These are phyloP conservation scores for Alethe castanea DNA, from an alignment of 2,113 vertebrate genomes.

Conservation along the genomic window DNA sequence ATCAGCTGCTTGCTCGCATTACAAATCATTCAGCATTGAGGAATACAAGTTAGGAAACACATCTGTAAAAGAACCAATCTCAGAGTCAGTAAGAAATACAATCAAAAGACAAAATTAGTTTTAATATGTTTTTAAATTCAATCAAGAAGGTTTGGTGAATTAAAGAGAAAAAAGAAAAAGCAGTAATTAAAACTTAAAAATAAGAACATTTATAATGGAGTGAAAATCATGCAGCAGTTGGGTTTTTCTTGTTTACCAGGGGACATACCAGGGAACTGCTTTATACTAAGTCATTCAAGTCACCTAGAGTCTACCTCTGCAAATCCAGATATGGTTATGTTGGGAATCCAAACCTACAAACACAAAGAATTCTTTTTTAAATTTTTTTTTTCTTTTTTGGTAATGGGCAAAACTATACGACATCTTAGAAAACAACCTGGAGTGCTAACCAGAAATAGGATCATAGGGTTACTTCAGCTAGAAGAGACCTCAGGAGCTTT, in stretches of 20 bases:
- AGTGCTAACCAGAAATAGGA: neutral
- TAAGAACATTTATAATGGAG: neutral
- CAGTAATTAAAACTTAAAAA: neutral
- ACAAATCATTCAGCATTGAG: neutral
- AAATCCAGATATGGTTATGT: neutral
- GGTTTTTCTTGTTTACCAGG: neutral
- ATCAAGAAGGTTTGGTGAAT: neutral
- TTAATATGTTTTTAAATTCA: neutral
- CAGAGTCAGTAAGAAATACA: neutral
- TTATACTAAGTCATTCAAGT: neutral
- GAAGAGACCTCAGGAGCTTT: neutral
- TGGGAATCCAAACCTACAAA: neutral
- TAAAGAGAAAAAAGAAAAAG: neutral
- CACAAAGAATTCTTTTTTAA: neutral
- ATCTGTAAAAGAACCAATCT: neutral
- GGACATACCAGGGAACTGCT: neutral
- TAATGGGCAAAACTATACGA: neutral
- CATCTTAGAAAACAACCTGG: neutral
- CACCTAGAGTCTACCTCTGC: neutral
- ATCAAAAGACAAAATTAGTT: neutral
- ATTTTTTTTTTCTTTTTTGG: neutral
- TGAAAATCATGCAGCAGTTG: neutral
- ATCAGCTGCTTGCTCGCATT: neutral
- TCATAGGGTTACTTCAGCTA: neutral
- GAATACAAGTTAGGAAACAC: neutral